Conservation (phyloP, 2,797 vertebrate species). For the Oryzias dopingdopingensis region DNA sequence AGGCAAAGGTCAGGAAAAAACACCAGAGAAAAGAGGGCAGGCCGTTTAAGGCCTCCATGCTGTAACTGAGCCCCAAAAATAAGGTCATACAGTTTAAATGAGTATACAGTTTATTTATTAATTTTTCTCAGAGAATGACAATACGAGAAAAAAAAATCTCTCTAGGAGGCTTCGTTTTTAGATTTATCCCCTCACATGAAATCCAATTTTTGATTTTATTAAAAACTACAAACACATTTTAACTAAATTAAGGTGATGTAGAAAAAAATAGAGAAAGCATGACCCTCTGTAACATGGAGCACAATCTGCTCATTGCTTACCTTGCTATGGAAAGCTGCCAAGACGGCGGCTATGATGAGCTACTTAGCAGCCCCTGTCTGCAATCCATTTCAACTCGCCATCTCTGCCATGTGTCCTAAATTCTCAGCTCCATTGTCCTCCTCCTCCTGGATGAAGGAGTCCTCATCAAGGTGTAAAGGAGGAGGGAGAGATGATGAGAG, state of each 20-base stretch:
- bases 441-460: constrained; percentile 50
- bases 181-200: too few species aligned
- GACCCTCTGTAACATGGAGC: constrained; percentile 23
- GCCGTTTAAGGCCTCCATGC: constrained; percentile 48
- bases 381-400: constrained; percentile 47
- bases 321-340: constrained; percentile 51
- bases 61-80: constrained; percentile 51
- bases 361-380: constrained; percentile 57
- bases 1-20: constrained; percentile 50
- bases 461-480: constrained; percentile 54
- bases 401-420: constrained; percentile 75
- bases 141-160: background rate
- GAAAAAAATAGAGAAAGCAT: too few species aligned
- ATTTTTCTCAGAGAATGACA: constrained; percentile 13
- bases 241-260: too few species aligned
- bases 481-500: constrained; percentile 43
- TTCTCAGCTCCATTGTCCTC: constrained; percentile 70
- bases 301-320: constrained; percentile 48
- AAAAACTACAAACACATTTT: too few species aligned
- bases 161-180: background rate
- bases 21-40: constrained; percentile 38
- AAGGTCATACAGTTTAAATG: constrained; percentile 27
- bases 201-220: too few species aligned
- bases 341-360: constrained; percentile 59
- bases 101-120: constrained; percentile 3